Evolutionary conservation across 1,140 invertebrate genomes (phyloP), one percentile per base, ranked within the genome.

Genomic region (Aleiodes sp.): DNA sequence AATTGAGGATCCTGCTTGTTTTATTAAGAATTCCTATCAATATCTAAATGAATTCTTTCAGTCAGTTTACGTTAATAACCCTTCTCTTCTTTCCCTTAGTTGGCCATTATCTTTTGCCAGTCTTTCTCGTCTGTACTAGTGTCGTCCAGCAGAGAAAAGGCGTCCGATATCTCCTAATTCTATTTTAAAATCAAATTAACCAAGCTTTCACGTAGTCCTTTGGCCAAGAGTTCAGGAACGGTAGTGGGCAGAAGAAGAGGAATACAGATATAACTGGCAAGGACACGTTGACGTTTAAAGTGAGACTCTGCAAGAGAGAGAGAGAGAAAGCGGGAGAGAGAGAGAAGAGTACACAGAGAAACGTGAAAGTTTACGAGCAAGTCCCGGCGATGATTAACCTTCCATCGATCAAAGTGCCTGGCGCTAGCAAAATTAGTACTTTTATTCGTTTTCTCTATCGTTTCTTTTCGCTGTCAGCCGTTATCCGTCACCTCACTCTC

Each of bases 341-440:
- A 14, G 2, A 14, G 9, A 21, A 62, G 28, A 26, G 35, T 46
- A 39, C 19, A 39, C 37, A n/a, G 19, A 29, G 19, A 43, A 41
- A 41, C n/a, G n/a, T n/a, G 6, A 16, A 21, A 41, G 16, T 43
- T 66, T 52, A 37, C 35, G 59, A 59, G 41, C 41, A 60, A 56
- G 37, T 41, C 52, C 56, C 65, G n/a, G 46, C 43, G 60, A 73
- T 73, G 72, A 73, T 73, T 73, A 73, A 73, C 72, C 68, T 70
- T 39, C 68, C 61, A 73, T 73, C 72, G 68, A 70, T 73, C 72
- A 73, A 73, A 70, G 71, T 52, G 65, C 2, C 65, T 46, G 66
- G 41, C 29, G 57, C 64, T 61, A 46, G 10, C 10, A 39, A 68
- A 73, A 73, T 73, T 73, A 70, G 46, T 37, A 67, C 28, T 65